Evolutionary conservation across 2,113 vertebrate genomes (phyloP).

Genomic region (Chionis minor): DNA sequence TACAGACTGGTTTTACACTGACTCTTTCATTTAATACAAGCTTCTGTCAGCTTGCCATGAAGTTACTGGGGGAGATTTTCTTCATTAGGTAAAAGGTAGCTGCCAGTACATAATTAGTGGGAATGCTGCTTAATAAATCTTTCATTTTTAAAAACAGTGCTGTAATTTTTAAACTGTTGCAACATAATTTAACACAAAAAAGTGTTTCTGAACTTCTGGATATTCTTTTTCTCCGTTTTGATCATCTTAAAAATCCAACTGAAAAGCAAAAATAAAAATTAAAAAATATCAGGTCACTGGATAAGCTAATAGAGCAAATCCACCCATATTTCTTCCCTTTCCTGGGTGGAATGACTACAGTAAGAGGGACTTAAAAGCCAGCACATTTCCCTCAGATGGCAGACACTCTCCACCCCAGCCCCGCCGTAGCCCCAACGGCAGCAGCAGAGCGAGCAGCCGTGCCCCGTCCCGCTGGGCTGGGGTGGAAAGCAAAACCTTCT

Average conservation of each 20-base stretch:
- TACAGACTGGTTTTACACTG: not conserved
- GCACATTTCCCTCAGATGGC: fast-evolving
- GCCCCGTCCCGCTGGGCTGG: fast-evolving
- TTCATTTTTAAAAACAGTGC: not conserved
- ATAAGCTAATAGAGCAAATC: not conserved
- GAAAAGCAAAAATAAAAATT: not conserved
- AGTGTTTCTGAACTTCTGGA: not conserved
- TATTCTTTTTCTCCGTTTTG: not conserved
- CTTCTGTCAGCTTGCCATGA: not conserved
- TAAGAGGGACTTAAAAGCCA: not conserved
- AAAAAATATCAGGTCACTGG: not conserved
- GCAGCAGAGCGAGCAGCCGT: fast-evolving
- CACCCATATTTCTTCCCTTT: not conserved
- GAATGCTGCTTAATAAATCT: not conserved
- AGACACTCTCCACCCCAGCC: fast-evolving
- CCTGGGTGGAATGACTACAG: not conserved
- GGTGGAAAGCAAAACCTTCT: not conserved
- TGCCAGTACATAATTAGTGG: not conserved
- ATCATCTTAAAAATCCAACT: not conserved
- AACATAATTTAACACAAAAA: not conserved
- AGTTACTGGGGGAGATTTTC: not conserved
- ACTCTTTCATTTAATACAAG: not conserved
- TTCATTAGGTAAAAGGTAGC: not conserved
- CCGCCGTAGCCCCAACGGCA: fast-evolving
- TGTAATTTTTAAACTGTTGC: not conserved